Evolutionary conservation across 2,113 vertebrate genomes (phyloP).

Genomic region (Epinephelus lanceolatus): DNA sequence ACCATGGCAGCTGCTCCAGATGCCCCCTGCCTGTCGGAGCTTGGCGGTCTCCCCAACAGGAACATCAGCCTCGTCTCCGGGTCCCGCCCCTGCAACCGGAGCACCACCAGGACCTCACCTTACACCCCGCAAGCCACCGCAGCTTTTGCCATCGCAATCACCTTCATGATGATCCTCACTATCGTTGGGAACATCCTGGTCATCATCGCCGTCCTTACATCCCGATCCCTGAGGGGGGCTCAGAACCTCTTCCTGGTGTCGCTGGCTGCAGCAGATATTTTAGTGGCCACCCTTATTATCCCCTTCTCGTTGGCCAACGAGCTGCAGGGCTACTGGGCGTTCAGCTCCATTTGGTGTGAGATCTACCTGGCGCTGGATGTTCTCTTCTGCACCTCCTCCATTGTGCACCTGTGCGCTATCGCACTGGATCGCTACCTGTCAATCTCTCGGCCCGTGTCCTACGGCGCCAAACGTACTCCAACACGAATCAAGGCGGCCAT

Average conservation of each 20-base stretch:
- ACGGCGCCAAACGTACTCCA: slow-evolving; percentile 87
- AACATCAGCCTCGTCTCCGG: slow-evolving; percentile 54
- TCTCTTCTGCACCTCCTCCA: slow-evolving; percentile 94
- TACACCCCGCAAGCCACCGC: slow-evolving; percentile 84
- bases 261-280: slow-evolving; percentile 86
- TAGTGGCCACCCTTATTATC: slow-evolving; percentile 89
- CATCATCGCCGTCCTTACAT: slow-evolving; percentile 89
- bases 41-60: slow-evolving; percentile 18
- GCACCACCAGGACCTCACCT: slow-evolving; percentile 5
- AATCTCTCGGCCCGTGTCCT: slow-evolving; percentile 87
- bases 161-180: slow-evolving; percentile 90
- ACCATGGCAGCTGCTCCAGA: slow-evolving; percentile 51
- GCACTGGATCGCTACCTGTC: slow-evolving; percentile 95
- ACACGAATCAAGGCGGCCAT: slow-evolving; percentile 89
- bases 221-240: slow-evolving; percentile 81
- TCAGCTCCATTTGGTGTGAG: slow-evolving; percentile 90
- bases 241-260: slow-evolving; percentile 90
- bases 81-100: slow-evolving; percentile 59
- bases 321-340: slow-evolving; percentile 93
- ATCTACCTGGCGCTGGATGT: slow-evolving; percentile 92
- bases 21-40: slow-evolving; percentile 43
- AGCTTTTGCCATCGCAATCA: slow-evolving; percentile 82
- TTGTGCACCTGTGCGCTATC: slow-evolving; percentile 92
- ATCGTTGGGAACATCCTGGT: slow-evolving; percentile 91
- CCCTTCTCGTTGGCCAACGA: slow-evolving; percentile 90